Evolutionary conservation across 2,797 vertebrate species (phyloP).

Genomic region (Phrynocephalus guinanensis): DNA sequence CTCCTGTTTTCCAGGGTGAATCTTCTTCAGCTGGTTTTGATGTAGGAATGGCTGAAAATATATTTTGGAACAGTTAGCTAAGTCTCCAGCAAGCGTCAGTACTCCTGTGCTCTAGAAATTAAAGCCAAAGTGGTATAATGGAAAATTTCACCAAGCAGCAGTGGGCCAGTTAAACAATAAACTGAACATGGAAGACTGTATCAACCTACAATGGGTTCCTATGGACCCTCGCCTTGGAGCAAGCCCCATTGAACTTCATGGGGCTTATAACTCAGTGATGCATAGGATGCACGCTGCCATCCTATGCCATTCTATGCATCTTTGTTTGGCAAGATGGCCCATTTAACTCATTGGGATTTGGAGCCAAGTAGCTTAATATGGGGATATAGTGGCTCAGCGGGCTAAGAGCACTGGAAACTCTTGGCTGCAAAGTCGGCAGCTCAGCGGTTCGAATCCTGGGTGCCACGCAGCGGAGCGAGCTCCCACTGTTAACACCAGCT

Average conservation of each 20-base stretch:
- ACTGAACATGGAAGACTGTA: neutral
- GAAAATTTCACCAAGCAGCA: neutral
- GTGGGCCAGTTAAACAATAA: neutral
- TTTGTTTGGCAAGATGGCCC: neutral
- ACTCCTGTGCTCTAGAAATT: constrained; percentile 27
- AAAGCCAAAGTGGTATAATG: neutral
- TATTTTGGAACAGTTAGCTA: constrained; percentile 47
- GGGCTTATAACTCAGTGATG: neutral
- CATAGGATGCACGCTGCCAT: neutral
- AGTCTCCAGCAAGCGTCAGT: constrained; percentile 19
- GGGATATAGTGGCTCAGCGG: neutral
- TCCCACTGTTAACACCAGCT: neutral
- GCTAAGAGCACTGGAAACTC: too few relatives aligned
- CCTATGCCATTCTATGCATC: neutral
- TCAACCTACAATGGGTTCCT: neutral
- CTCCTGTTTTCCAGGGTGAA: constrained; percentile 60
- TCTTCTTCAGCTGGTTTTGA: constrained; percentile 28
- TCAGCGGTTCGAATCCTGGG: too few relatives aligned
- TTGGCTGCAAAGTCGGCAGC: too few relatives aligned
- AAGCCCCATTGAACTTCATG: neutral
- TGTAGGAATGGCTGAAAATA: constrained; percentile 32
- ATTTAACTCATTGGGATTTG: neutral
- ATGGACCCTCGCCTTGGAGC: neutral
- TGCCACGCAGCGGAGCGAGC: too few relatives aligned
- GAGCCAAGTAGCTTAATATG: neutral